Conservation (phyloP, 2,888 invertebrate genomes). For the Pterobdella sp. region DNA sequence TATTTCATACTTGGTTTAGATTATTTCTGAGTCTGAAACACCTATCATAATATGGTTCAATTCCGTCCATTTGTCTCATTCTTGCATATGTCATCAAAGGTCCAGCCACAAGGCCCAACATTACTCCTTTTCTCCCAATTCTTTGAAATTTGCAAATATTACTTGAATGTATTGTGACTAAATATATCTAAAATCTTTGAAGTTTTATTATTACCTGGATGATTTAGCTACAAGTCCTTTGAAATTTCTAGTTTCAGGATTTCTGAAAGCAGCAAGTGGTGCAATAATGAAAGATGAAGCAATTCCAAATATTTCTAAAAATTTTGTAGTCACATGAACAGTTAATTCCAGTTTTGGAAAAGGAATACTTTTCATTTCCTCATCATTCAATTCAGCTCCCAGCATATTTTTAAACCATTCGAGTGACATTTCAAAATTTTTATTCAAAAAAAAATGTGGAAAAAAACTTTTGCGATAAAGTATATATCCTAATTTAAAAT, state of each 20-base stretch:
- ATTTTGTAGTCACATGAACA: neutral
- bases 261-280: neutral
- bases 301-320: neutral
- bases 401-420: neutral
- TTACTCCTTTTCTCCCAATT: neutral
- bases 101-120: neutral
- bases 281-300: neutral
- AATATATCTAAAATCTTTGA: neutral
- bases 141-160: neutral
- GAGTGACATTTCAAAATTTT: neutral
- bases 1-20: neutral
- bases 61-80: neutral
- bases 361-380: neutral
- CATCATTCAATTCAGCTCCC: neutral
- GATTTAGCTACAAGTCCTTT: neutral
- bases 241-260: neutral
- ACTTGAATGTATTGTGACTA: neutral
- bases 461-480: no score
- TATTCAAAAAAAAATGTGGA: no score
- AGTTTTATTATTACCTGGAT: neutral
- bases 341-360: slow-evolving; percentile 1
- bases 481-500: no score
- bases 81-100: neutral
- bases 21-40: neutral
- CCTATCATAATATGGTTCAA: neutral